Evolutionary conservation across 2,797 vertebrate species (phyloP).

Genomic region (Smutsia temminckii): DNA sequence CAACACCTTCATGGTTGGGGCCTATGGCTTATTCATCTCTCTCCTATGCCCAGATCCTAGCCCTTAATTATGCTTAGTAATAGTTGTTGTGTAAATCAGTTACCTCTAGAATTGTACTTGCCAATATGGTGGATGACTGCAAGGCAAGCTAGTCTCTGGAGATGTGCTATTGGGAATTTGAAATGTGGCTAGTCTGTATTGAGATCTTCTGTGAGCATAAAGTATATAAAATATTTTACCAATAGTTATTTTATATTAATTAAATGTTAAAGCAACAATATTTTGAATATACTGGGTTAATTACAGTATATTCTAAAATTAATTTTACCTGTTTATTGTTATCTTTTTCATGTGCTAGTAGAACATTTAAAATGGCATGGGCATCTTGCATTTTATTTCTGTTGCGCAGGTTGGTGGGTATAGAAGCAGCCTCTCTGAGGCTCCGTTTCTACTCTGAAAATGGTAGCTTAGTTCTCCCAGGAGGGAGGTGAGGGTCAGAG

Average conservation of each 20-base stretch:
- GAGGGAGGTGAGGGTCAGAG: not conserved
- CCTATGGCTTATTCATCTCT: not conserved
- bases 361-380: not conserved
- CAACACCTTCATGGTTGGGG: not conserved
- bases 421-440: not conserved
- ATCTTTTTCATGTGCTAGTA: not conserved
- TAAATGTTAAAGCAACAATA: not conserved
- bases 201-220: not conserved
- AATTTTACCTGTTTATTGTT: not conserved
- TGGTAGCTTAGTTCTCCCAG: not conserved
- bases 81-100: not conserved
- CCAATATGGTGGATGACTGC: not conserved
- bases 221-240: not conserved
- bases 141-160: not conserved
- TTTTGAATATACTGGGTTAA: not conserved
- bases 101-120: not conserved
- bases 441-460: not conserved
- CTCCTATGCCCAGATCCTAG: not conserved
- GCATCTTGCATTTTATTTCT: not conserved
- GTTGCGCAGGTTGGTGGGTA: accelerated
- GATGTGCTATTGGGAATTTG: not conserved
- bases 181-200: no score
- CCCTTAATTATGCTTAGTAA: not conserved
- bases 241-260: not conserved
- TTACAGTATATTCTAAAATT: not conserved